phyloP scores from a whole-genome alignment of 1,140 invertebrate genomes.

The Lepidostoma basale region DNA sequence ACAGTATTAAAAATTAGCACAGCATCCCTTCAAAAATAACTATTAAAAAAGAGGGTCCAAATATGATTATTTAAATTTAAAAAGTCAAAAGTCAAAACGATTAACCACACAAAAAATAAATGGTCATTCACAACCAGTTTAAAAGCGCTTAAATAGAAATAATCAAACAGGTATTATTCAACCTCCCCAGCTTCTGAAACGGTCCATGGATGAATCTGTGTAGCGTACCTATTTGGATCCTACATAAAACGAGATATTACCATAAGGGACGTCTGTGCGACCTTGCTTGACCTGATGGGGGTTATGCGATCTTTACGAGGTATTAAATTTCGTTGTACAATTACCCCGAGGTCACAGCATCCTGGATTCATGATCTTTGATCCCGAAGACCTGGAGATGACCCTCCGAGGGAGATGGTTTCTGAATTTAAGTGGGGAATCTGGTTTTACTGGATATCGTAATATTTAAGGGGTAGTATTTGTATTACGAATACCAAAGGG shows the following conservation, averaged over 20 bases:
- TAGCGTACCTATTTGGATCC: neutral
- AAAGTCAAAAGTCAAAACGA: no score
- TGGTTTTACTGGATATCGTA: neutral
- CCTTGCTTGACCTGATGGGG: neutral
- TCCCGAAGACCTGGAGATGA: slow-evolving; percentile 11
- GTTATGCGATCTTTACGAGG: neutral
- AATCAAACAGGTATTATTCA: no score
- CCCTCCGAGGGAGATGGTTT: neutral
- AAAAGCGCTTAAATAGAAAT: no score
- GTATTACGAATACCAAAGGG: neutral
- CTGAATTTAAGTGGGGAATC: slow-evolving; percentile 6
- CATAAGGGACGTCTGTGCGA: neutral
- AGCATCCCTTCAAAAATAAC: no score
- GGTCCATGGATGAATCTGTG: neutral
- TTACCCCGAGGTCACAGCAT: slow-evolving; percentile 11
- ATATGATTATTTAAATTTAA: no score
- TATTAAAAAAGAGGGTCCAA: no score
- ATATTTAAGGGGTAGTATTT: neutral
- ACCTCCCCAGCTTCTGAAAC: neutral
- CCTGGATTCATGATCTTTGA: slow-evolving; percentile 10
- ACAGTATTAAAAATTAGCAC: no score
- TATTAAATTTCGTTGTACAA: slow-evolving; percentile 10
- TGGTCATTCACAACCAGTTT: no score
- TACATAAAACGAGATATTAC: neutral
- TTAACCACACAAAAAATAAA: no score